phyloP scores from a whole-genome alignment of 2,797 vertebrate species.

The Anniella stebbinsi region DNA sequence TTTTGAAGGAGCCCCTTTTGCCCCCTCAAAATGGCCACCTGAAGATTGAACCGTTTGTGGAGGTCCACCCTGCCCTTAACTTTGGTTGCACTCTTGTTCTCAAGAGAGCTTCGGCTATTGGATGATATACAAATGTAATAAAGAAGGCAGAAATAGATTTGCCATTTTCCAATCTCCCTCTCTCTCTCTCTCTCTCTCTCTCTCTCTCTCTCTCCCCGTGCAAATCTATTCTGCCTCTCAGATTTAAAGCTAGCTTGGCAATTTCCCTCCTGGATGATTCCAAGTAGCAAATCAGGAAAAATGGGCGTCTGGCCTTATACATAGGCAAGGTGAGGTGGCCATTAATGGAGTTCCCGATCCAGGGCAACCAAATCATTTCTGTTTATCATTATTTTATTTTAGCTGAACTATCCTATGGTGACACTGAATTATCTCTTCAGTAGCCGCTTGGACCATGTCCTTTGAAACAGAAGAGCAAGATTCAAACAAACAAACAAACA shows the following conservation, averaged over 20 bases:
- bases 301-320: not conserved
- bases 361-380: no score
- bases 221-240: rapidly evolving
- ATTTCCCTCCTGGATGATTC: rapidly evolving
- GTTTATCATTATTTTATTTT: not conserved
- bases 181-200: no score
- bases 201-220: no score
- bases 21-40: not conserved
- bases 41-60: not conserved
- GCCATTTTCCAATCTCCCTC: not conserved
- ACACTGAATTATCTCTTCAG: not conserved
- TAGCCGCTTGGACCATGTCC: not conserved
- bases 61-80: not conserved
- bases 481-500: not conserved
- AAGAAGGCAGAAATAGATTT: not conserved
- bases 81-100: not conserved
- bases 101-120: not conserved
- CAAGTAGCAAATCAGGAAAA: not conserved
- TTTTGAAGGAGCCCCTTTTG: not conserved
- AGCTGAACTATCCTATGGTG: no score
- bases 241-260: rapidly evolving
- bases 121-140: no score
- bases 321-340: not conserved
- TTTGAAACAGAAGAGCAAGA: not conserved
- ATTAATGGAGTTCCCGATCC: not conserved